Evolutionary conservation across 2,113 vertebrate species (phyloP).

Genomic region (Terrapene triunguis): DNA sequence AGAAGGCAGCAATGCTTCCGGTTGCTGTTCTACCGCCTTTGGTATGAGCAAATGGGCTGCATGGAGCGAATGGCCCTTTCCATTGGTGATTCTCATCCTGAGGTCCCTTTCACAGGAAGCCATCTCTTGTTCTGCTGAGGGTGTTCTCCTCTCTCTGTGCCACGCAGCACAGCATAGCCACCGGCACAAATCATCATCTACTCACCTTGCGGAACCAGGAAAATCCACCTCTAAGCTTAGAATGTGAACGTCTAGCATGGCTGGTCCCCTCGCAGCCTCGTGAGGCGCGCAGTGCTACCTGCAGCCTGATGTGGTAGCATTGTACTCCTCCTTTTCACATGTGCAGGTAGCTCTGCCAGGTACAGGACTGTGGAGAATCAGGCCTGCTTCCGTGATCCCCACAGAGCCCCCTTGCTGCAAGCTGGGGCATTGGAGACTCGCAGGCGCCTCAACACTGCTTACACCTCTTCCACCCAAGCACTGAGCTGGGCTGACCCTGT

Average conservation of each 20-base stretch:
- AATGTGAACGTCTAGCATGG: neutral
- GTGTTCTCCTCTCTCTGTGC: neutral
- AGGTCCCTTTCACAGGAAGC: neutral
- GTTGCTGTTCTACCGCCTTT: neutral
- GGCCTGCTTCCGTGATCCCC: neutral
- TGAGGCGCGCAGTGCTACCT: neutral
- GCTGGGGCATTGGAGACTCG: neutral
- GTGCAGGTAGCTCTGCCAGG: neutral
- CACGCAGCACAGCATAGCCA: neutral
- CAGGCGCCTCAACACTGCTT: neutral
- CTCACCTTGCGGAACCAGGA: neutral
- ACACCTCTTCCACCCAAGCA: neutral
- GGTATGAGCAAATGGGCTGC: neutral
- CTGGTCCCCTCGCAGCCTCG: neutral
- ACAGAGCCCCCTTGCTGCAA: neutral
- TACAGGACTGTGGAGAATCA: neutral
- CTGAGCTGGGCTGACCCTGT: neutral
- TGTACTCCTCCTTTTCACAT: neutral
- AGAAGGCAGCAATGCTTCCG: neutral
- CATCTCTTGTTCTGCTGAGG: neutral
- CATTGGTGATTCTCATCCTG: neutral
- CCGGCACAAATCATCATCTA: neutral
- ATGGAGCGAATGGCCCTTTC: neutral
- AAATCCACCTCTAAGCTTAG: neutral
- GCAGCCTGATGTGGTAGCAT: neutral